phyloP scores from a whole-genome alignment of 35 echinoderm and acorn worm species.

The Lytechinus variegatus region DNA sequence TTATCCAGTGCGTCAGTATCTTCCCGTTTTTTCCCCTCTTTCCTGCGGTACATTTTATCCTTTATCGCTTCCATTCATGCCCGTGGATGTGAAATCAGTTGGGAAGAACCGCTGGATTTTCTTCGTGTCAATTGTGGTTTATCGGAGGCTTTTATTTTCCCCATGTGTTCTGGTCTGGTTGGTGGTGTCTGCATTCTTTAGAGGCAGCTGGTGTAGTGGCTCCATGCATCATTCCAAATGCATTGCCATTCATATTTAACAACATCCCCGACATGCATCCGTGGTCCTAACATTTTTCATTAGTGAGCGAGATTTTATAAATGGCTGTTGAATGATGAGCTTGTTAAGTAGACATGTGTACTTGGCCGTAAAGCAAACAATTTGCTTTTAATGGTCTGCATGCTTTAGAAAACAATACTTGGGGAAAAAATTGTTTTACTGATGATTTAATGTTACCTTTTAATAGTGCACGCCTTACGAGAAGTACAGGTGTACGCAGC shows the following conservation, averaged over 20 bases:
- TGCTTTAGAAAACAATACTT: background rate
- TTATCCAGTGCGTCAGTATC: background rate
- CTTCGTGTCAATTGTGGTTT: constrained; percentile 6
- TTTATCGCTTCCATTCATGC: background rate
- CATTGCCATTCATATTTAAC: background rate
- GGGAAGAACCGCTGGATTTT: background rate
- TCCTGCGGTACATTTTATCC: background rate
- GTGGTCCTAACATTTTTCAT: background rate
- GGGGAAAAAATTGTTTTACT: background rate
- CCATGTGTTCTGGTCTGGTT: background rate
- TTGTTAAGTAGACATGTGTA: background rate
- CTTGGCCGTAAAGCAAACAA: background rate
- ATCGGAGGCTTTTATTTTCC: background rate
- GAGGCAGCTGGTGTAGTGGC: background rate
- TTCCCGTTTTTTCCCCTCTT: background rate
- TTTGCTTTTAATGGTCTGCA: background rate
- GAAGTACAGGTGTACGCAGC: background rate
- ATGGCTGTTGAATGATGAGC: background rate
- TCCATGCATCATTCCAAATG: background rate
- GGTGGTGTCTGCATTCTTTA: background rate
- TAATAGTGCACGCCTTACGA: too few relatives aligned
- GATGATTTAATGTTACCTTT: background rate
- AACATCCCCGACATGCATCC: background rate
- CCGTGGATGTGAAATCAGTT: background rate
- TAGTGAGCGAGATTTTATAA: background rate